Conservation (phyloP, 2,888 invertebrate genomes). For the Halocaridina rubra region DNA sequence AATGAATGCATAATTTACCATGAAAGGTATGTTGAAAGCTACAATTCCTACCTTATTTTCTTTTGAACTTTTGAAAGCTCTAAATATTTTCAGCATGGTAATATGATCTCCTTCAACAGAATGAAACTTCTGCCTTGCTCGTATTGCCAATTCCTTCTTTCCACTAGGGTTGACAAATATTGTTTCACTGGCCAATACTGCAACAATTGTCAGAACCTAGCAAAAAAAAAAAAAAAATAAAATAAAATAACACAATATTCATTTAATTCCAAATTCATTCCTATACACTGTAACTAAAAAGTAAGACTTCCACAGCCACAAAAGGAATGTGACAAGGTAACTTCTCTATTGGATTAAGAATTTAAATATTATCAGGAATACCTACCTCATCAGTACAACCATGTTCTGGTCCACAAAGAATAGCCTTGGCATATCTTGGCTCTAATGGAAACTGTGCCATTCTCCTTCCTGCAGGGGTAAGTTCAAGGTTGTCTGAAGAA, state of each 20-base stretch:
- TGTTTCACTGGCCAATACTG: conserved; percentile 89
- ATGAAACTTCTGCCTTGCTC: conserved; percentile 80
- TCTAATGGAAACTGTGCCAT: conserved; percentile 94
- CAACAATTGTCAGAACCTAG: conserved; percentile 83
- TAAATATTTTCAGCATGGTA: conserved; percentile 88
- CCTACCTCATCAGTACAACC: conserved; percentile 71
- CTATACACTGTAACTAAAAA: too few relatives aligned
- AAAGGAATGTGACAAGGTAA: too few relatives aligned
- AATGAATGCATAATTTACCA: too few relatives aligned
- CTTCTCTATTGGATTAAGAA: too few relatives aligned
- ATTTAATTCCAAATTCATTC: too few relatives aligned
- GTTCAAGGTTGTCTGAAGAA: conserved; percentile 70
- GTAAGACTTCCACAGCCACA: too few relatives aligned
- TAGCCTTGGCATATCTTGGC: conserved; percentile 85
- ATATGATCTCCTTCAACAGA: conserved; percentile 92
- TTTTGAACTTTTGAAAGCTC: conserved; percentile 79
- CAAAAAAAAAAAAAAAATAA: conserved; percentile 65
- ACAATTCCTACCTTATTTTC: conserved; percentile 70
- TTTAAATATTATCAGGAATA: conserved; percentile 37
- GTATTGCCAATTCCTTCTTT: conserved; percentile 81
- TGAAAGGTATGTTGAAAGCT: too few relatives aligned
- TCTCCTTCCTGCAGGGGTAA: conserved; percentile 83
- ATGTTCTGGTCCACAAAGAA: conserved; percentile 81
- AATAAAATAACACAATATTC: not conserved
- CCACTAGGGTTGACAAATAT: conserved; percentile 81